These are phyloP conservation scores for Danionella dracula DNA, from an alignment of 2,797 vertebrate species.

Conservation along the genomic window DNA sequence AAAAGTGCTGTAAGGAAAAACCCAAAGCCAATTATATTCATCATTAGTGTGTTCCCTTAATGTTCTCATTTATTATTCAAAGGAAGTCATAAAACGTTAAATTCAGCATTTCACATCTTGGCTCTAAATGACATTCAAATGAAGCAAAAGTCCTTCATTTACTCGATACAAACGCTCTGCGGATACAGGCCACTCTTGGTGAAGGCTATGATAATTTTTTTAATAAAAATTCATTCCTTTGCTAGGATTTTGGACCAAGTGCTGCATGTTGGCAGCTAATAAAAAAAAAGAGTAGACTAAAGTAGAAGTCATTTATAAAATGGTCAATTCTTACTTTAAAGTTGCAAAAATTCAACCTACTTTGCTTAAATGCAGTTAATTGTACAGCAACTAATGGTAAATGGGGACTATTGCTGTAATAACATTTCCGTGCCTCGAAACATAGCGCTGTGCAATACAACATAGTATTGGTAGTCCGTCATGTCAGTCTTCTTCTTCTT, in stretches of 20 bases:
- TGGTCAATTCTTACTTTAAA: too few relatives aligned
- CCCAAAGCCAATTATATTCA: constrained; percentile 52
- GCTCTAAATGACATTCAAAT: constrained; percentile 61
- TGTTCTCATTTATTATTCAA: constrained; percentile 55
- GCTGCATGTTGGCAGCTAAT: constrained; percentile 14
- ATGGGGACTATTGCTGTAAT: too few relatives aligned
- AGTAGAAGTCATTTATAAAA: background rate
- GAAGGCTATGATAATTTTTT: constrained; percentile 71
- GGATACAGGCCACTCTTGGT: constrained; percentile 60
- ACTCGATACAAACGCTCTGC: constrained; percentile 55
- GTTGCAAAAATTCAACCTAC: too few relatives aligned
- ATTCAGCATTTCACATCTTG: constrained; percentile 42
- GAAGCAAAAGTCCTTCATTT: constrained; percentile 61
- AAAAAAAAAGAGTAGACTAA: background rate
- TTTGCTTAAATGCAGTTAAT: too few relatives aligned
- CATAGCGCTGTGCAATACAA: too few relatives aligned
- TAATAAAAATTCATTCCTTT: constrained; percentile 64
- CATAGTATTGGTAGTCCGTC: too few relatives aligned
- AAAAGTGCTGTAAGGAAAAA: constrained; percentile 47
- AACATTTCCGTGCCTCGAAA: too few relatives aligned
- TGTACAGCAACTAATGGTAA: too few relatives aligned
- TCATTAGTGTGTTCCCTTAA: constrained; percentile 55
- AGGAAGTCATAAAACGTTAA: constrained; percentile 37
- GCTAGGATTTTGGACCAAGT: constrained; percentile 53
- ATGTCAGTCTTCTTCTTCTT: too few relatives aligned